Evolutionary conservation across 1,140 invertebrate genomes (phyloP), one percentile per base, ranked within the genome.

Genomic region (Onthophagus taurus): DNA sequence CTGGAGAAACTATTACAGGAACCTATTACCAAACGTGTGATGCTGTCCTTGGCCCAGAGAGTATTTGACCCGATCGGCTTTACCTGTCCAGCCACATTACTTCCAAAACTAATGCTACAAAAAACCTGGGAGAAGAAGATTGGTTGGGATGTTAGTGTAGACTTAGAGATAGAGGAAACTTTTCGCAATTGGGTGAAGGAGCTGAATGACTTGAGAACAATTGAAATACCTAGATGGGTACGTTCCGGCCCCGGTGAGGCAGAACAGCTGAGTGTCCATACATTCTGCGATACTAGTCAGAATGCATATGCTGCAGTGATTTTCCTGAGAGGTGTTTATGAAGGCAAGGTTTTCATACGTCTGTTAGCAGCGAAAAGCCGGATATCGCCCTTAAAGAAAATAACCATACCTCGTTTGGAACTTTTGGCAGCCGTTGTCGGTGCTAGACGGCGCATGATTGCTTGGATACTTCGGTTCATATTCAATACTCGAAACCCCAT

Each of bases 401-500:
- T 46, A 11, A 47, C 54, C 1, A 53, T 57, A 1, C 50, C 50
- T n/a, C 42, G 50, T 9, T 31, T 58, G 2, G 49, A 53, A 30
- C 26, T 57, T 6, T 17, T 46, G 19, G 38, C 8, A 2, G 44
- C 44, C 6, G 19, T 18, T 4, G 23, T 46, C 12, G 36, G 21
- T n/a, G 26, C 13, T 33, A 6, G 31, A 7, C 14, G 6, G 31
- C 31, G 13, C n/a, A n/a, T n/a, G n/a, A n/a, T n/a, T n/a, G n/a
- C n/a, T n/a, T n/a, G n/a, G n/a, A n/a, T n/a, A n/a, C n/a, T n/a
- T n/a, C n/a, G n/a, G n/a, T n/a, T n/a, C n/a, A n/a, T n/a, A 64
- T 45, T 42, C 64, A 17, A 50, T 67, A 0, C 17, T 47, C 0
- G 48, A 62, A 50, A 42, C 31, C 4, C 23, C 4, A 13, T 20